These are phyloP conservation scores for Phyllotreta striolata DNA, from an alignment of 2,888 invertebrate genomes.

Conservation along the genomic window DNA sequence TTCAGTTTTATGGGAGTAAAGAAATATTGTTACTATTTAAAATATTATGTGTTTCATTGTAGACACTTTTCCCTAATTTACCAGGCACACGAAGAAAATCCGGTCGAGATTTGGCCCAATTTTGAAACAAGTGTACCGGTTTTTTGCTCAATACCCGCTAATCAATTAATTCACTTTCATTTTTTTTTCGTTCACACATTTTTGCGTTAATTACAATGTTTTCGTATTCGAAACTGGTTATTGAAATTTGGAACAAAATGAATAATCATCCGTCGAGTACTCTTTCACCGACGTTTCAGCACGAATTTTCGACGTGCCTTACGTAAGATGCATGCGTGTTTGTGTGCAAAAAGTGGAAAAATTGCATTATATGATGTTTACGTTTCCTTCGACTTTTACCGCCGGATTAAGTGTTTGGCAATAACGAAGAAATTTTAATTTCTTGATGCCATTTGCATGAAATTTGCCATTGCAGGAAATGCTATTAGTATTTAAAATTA, in stretches of 20 bases:
- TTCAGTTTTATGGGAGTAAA: no score
- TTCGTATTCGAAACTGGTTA: constrained; percentile 11
- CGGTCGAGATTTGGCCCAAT: no score
- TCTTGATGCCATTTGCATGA: not conserved
- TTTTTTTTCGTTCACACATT: not conserved
- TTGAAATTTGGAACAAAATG: constrained; percentile 19
- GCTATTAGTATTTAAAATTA: no score
- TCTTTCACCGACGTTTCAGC: constrained; percentile 16
- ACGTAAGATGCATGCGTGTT: constrained; percentile 8
- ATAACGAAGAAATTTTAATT: constrained; percentile 8
- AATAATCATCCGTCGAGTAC: constrained; percentile 1
- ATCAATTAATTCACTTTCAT: constrained; percentile 17
- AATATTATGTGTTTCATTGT: no score
- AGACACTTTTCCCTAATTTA: no score
- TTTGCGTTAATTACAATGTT: constrained; percentile 9
- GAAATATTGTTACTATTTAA: no score
- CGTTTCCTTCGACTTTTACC: constrained; percentile 14
- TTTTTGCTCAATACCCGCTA: not conserved
- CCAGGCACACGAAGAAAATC: no score
- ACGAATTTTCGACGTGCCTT: constrained; percentile 3
- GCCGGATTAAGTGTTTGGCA: constrained; percentile 1
- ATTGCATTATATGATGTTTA: not conserved
- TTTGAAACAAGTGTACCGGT: no score
- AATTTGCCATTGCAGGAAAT: no score
- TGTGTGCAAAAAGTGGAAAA: constrained; percentile 8